A percentile compares a stretch with the other conserved stretches of the same genome.
Evolutionary conservation across 2,888 invertebrate genomes (phyloP).

Genomic region (Augiades crinisus): DNA sequence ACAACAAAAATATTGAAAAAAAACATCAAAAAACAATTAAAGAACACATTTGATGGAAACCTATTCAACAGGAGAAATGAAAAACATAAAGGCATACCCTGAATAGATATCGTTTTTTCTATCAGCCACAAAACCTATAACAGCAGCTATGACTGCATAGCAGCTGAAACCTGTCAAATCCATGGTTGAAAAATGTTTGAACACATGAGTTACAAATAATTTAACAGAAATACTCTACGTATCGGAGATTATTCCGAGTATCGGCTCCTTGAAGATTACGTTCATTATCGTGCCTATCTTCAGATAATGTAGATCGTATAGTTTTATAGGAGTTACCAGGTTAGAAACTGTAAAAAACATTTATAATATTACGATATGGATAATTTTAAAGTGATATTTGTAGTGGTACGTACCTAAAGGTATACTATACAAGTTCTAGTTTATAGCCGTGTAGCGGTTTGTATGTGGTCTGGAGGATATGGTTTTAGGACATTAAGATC

Average conservation of each 20-base stretch:
- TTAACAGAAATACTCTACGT: not conserved
- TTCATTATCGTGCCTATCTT: not conserved
- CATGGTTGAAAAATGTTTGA: not conserved
- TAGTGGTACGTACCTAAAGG: no score
- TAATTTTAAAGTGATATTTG: no score
- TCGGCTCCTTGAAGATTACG: not conserved
- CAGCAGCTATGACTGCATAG: not conserved
- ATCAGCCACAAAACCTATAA: not conserved
- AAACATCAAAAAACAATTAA: no score
- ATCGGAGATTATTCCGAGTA: not conserved
- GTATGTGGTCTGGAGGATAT: no score
- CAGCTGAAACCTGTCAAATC: not conserved
- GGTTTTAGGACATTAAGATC: no score
- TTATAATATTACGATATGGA: no score
- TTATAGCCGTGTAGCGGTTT: no score
- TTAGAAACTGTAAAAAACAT: no score
- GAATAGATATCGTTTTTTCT: constrained; percentile 33
- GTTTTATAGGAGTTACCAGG: no score
- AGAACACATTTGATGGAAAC: no score
- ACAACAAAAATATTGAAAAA: not conserved
- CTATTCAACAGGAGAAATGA: no score
- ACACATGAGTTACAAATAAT: not conserved
- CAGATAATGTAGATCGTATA: not conserved
- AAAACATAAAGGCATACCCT: constrained; percentile 23
- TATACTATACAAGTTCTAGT: no score